Evolutionary conservation across 2,797 vertebrate genomes (phyloP).

Genomic region (Siniperca undulata): DNA sequence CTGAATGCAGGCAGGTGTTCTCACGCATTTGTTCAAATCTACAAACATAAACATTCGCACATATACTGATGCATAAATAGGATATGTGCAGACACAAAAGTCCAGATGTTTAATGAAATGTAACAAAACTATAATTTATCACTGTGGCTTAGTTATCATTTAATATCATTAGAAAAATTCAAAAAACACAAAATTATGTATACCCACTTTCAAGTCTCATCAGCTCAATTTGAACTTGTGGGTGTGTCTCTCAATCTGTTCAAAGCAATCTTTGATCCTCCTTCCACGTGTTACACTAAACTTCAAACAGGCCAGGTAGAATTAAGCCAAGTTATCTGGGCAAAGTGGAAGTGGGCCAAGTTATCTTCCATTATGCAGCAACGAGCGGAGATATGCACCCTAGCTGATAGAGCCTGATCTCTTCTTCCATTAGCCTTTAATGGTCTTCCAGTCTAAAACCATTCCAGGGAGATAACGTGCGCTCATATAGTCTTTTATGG

Average conservation of each 20-base stretch:
- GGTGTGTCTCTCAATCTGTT: conserved; percentile 39
- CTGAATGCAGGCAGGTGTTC: background rate
- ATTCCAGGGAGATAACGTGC: conserved; percentile 58
- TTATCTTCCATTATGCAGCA: conserved; percentile 59
- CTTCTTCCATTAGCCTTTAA: conserved; percentile 76
- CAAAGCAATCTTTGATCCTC: conserved; percentile 45
- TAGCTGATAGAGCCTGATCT: conserved; percentile 59
- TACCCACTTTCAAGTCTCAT: conserved; percentile 1
- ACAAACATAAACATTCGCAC: background rate
- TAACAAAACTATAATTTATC: background rate
- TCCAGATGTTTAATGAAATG: conserved; percentile 7
- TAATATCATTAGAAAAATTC: background rate
- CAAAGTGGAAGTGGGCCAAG: conserved; percentile 68
- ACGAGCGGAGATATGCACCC: conserved; percentile 51
- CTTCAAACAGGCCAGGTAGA: conserved; percentile 55
- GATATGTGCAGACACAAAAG: background rate
- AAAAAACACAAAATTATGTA: background rate
- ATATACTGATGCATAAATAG: background rate
- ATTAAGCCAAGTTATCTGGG: conserved; percentile 56
- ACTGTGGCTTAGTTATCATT: background rate
- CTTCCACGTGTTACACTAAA: conserved; percentile 26
- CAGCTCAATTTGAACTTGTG: conserved; percentile 4
- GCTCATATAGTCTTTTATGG: conserved; percentile 57
- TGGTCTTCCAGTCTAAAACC: conserved; percentile 62
- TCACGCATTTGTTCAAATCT: background rate